These are phyloP conservation scores for Lasioglossum leucozonium DNA, from an alignment of 2,888 invertebrate genomes.

Conservation along the genomic window DNA sequence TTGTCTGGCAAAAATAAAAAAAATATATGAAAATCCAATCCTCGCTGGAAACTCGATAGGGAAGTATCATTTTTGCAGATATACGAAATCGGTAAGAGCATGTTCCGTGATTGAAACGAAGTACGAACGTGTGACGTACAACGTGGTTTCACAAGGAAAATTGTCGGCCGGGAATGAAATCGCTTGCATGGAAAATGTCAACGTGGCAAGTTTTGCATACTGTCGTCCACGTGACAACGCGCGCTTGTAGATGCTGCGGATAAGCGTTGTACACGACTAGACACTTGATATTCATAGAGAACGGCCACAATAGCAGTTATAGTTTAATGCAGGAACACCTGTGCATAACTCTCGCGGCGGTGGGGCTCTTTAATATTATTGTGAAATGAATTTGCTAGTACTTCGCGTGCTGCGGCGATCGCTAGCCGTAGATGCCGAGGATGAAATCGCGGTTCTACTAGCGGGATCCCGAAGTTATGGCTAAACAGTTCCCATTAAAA, in stretches of 20 bases:
- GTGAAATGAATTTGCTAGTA: constrained; percentile 21
- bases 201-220: constrained; percentile 15
- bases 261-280: constrained; percentile 26
- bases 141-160: not conserved
- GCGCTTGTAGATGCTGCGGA: constrained; percentile 26
- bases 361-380: constrained; percentile 1
- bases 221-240: constrained; percentile 20
- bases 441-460: not conserved
- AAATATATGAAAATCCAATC: not conserved
- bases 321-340: constrained; percentile 40
- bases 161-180: constrained; percentile 1
- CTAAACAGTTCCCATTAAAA: not conserved
- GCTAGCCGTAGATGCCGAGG: not conserved
- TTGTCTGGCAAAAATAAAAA: no score
- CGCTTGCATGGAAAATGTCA: constrained; percentile 17
- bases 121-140: not conserved
- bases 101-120: not conserved
- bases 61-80: not conserved
- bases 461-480: not conserved
- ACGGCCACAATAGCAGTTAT: constrained; percentile 26
- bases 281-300: constrained; percentile 32
- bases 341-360: constrained; percentile 16
- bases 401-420: not conserved
- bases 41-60: not conserved
- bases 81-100: not conserved